Percentiles rank a stretch among this genome's conserved stretches.
Evolutionary conservation across 92 coral and sea anemone species (phyloP).

Genomic region (Epizoanthus illoricatus): DNA sequence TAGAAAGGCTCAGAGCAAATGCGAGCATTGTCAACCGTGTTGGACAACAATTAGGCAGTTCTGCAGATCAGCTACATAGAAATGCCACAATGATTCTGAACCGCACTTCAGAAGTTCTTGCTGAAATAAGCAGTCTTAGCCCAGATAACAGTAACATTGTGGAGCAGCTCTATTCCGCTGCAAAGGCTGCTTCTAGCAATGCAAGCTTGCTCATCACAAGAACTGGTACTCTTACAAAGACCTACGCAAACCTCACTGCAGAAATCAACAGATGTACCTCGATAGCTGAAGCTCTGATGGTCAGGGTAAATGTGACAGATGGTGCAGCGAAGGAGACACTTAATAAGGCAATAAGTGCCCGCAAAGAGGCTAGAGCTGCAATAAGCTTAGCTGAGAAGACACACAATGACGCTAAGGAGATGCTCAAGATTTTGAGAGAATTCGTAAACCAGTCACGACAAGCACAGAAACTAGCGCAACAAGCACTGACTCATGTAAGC

Average conservation of each 20-base stretch:
- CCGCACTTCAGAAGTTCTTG: slow-evolving; percentile 45
- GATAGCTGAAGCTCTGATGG: slow-evolving; percentile 43
- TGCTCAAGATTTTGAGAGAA: slow-evolving; percentile 60
- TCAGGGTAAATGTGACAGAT: slow-evolving; percentile 40
- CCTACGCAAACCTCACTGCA: slow-evolving; percentile 43
- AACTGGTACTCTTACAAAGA: slow-evolving; percentile 40
- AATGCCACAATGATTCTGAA: slow-evolving; percentile 62
- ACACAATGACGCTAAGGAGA: slow-evolving; percentile 71
- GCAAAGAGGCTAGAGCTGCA: slow-evolving; percentile 62
- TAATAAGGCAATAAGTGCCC: slow-evolving; percentile 61
- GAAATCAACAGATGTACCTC: slow-evolving; percentile 46
- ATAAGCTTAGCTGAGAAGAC: slow-evolving; percentile 72
- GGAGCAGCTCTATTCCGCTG: slow-evolving; percentile 45
- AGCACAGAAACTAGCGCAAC: slow-evolving; percentile 70
- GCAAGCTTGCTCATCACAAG: slow-evolving; percentile 44
- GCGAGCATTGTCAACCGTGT: slow-evolving; percentile 40
- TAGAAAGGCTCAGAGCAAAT: slow-evolving; percentile 37
- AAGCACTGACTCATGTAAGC: slow-evolving; percentile 59
- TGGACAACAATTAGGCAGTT: slow-evolving; percentile 39
- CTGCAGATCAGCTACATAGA: slow-evolving; percentile 44
- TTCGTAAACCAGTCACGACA: slow-evolving; percentile 66
- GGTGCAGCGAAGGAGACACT: slow-evolving; percentile 53
- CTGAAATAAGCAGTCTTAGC: slow-evolving; percentile 41
- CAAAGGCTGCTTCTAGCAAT: slow-evolving; percentile 38
- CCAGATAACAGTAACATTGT: slow-evolving; percentile 51